phyloP scores from a whole-genome alignment of 2,113 vertebrate species.

The Chlamydotis undulata region DNA sequence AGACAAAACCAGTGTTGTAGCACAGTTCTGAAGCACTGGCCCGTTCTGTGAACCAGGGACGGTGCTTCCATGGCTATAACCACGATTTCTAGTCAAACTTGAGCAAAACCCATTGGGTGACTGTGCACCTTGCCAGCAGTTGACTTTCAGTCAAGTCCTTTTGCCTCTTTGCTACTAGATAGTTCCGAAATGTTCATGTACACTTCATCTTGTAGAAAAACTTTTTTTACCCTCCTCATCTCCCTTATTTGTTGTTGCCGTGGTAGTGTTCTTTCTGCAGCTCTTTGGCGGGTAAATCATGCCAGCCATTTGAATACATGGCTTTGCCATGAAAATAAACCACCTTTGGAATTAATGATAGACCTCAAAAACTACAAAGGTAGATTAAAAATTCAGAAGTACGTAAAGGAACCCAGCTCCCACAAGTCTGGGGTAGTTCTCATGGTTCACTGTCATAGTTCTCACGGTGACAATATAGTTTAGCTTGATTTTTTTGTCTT shows the following conservation, averaged over 20 bases:
- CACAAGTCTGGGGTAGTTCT: not conserved
- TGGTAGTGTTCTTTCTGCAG: not conserved
- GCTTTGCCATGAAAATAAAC: not conserved
- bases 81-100: not conserved
- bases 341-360: not conserved
- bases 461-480: not conserved
- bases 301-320: not conserved
- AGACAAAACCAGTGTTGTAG: not conserved
- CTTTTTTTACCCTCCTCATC: not conserved
- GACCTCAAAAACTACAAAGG: not conserved
- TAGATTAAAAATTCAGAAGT: not conserved
- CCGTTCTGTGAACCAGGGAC: not conserved
- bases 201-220: not conserved
- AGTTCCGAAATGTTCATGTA: not conserved
- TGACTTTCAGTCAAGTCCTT: not conserved
- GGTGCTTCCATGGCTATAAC: not conserved
- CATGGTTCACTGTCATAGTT: not conserved
- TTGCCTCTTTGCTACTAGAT: not conserved
- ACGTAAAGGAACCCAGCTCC: not conserved
- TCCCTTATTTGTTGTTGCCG: not conserved
- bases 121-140: not conserved
- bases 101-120: not conserved
- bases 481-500: not conserved
- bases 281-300: not conserved
- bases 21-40: not conserved